A percentile compares a stretch with the other conserved stretches of the same genome.
These are phyloP conservation scores for Centroberyx gerrardi DNA, from an alignment of 2,797 vertebrate species.

Conservation along the genomic window DNA sequence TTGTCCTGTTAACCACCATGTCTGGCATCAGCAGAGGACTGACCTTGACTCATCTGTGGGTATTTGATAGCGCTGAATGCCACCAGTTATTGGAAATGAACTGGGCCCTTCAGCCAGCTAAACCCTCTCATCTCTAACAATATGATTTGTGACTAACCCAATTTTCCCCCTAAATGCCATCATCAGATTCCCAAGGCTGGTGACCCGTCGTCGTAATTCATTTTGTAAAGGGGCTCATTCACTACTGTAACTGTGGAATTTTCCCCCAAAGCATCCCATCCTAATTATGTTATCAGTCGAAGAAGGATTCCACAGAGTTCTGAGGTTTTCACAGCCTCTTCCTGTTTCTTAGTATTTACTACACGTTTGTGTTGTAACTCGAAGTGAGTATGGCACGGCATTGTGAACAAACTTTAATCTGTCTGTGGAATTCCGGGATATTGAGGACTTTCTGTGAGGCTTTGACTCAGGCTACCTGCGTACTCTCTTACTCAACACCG, in stretches of 20 bases:
- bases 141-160: slow-evolving; percentile 38
- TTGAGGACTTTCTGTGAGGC: slow-evolving; percentile 41
- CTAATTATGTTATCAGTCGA: slow-evolving; percentile 68
- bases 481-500: slow-evolving; percentile 47
- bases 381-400: slow-evolving; percentile 29
- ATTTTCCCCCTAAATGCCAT: slow-evolving; percentile 58
- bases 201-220: slow-evolving; percentile 59
- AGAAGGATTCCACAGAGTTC: slow-evolving; percentile 51
- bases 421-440: slow-evolving; percentile 51
- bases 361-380: slow-evolving; percentile 17
- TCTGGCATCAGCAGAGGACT: slow-evolving; percentile 44
- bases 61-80: slow-evolving; percentile 47
- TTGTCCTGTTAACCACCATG: slow-evolving; percentile 25
- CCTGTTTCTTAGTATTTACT: slow-evolving; percentile 27
- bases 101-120: slow-evolving; percentile 47
- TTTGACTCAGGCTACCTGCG: slow-evolving; percentile 56
- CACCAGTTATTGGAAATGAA: slow-evolving; percentile 64
- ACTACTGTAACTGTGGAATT: slow-evolving; percentile 71
- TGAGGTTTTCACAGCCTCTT: slow-evolving; percentile 19
- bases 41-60: slow-evolving; percentile 64
- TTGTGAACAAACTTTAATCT: slow-evolving; percentile 42
- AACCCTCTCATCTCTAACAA: slow-evolving; percentile 61
- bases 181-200: slow-evolving; percentile 56
- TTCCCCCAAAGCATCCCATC: slow-evolving; percentile 55
- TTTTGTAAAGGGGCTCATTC: slow-evolving; percentile 68